phyloP scores from a whole-genome alignment of 2,113 vertebrate species.

The Oriolus oriolus region DNA sequence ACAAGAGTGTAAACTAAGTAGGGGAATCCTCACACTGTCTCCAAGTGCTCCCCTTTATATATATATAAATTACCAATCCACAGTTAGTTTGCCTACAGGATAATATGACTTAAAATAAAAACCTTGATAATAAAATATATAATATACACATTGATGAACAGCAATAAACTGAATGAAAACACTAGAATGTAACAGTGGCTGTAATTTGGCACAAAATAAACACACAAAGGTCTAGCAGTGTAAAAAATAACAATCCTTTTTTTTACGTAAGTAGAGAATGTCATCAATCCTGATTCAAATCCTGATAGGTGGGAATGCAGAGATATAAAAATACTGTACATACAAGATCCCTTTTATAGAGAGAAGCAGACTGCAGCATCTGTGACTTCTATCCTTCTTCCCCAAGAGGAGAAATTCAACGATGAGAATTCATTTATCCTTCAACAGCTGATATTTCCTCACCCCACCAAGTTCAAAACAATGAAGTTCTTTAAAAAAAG shows the following conservation, averaged over 20 bases:
- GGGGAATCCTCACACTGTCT: constrained; percentile 29
- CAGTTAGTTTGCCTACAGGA: constrained; percentile 38
- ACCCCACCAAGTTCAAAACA: neutral
- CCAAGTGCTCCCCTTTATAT: constrained; percentile 23
- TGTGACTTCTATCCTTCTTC: neutral
- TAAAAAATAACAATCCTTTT: constrained; percentile 29
- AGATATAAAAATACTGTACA: constrained; percentile 63
- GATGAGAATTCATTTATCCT: neutral
- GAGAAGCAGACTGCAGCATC: constrained; percentile 40
- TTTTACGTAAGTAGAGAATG: neutral
- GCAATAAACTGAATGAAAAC: constrained; percentile 37
- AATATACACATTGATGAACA: constrained; percentile 22
- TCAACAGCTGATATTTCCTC: neutral
- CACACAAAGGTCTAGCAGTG: neutral
- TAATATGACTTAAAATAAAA: constrained; percentile 55
- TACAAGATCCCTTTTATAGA: constrained; percentile 43
- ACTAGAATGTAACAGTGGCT: constrained; percentile 36
- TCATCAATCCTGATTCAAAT: constrained; percentile 27
- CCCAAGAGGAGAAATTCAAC: neutral
- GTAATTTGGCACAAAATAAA: constrained; percentile 62
- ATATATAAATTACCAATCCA: constrained; percentile 41
- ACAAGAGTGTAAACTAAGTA: constrained; percentile 8
- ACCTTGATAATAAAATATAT: constrained; percentile 56
- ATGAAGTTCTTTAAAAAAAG: neutral
- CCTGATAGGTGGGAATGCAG: constrained; percentile 18